Evolutionary conservation across 2,888 invertebrate species (phyloP).

Genomic region (Pinctada fucata): DNA sequence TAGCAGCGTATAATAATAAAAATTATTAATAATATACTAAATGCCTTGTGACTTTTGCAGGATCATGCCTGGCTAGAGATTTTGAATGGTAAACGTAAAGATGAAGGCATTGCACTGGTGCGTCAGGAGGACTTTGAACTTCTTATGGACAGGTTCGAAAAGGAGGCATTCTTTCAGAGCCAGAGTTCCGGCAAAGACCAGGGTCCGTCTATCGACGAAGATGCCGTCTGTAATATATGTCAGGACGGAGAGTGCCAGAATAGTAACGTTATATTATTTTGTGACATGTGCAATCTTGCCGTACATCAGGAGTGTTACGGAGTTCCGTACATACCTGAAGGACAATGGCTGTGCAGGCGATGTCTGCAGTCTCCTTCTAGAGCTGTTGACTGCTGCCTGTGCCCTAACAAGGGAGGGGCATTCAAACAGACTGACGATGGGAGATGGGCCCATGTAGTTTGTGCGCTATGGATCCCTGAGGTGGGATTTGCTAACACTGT

Average conservation of each 20-base stretch:
- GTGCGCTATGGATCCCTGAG: conserved; percentile 99
- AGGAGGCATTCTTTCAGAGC: conserved; percentile 85
- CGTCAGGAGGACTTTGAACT: conserved; percentile 93
- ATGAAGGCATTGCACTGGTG: conserved; percentile 82
- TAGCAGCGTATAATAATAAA: too few relatives aligned
- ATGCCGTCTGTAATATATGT: conserved; percentile 99
- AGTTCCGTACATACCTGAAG: conserved; percentile 97
- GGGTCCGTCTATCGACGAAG: conserved; percentile 92
- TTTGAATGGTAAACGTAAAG: conserved; percentile 88
- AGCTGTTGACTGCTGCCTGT: conserved; percentile 97
- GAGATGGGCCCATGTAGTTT: conserved; percentile 99
- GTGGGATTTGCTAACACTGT: conserved; percentile 95
- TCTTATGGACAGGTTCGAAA: conserved; percentile 98
- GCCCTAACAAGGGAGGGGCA: conserved; percentile 98
- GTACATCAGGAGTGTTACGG: conserved; percentile 99
- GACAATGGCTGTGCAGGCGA: conserved; percentile 97
- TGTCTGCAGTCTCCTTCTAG: conserved; percentile 97
- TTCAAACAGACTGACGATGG: conserved; percentile 98
- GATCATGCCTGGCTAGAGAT: conserved; percentile 95
- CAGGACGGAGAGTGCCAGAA: conserved; percentile 99
- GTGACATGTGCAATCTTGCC: conserved; percentile 99
- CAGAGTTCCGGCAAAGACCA: conserved; percentile 79
- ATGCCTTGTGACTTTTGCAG: conserved; percentile 61
- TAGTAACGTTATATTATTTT: conserved; percentile 98
- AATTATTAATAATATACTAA: too few relatives aligned